Evolutionary conservation across 1,140 invertebrate genomes (phyloP).

Genomic region (Drosophila tropicalis): DNA sequence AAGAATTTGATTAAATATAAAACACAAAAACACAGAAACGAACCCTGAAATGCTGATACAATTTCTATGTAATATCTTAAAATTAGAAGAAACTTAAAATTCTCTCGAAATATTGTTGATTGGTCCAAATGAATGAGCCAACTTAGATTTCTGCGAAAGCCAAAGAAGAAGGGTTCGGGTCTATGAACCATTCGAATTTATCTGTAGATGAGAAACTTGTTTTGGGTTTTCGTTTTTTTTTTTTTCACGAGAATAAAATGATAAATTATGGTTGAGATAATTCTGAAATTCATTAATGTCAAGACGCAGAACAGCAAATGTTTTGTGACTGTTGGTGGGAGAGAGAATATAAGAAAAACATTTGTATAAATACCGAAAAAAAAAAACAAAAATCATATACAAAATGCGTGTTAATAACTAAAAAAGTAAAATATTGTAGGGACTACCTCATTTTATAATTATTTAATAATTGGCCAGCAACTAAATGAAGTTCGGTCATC

Average conservation of each 20-base stretch:
- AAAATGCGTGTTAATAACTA: conserved; percentile 6
- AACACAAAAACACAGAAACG: background rate
- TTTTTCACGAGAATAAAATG: conserved; percentile 22
- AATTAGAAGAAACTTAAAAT: background rate
- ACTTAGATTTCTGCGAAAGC: conserved; percentile 33
- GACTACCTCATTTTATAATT: conserved; percentile 18
- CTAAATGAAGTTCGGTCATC: too few relatives aligned
- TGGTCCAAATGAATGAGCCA: conserved; percentile 9
- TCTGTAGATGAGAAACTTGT: background rate
- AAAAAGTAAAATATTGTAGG: conserved; percentile 1
- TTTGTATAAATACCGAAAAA: conserved; percentile 51
- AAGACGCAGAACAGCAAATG: conserved; percentile 21
- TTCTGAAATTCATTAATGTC: conserved; percentile 56
- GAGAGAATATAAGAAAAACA: conserved; percentile 38
- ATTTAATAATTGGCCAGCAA: background rate
- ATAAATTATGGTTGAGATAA: conserved; percentile 45
- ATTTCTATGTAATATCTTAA: background rate
- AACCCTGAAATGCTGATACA: background rate
- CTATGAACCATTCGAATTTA: conserved; percentile 24
- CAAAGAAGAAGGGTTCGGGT: conserved; percentile 5
- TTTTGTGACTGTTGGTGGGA: background rate
- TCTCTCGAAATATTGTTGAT: conserved; percentile 10
- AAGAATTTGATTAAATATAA: background rate
- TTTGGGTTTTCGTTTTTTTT: background rate
- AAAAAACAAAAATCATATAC: background rate